These are phyloP conservation scores for Ursus arctos DNA, from an alignment of 2,113 vertebrate genomes.

Conservation along the genomic window DNA sequence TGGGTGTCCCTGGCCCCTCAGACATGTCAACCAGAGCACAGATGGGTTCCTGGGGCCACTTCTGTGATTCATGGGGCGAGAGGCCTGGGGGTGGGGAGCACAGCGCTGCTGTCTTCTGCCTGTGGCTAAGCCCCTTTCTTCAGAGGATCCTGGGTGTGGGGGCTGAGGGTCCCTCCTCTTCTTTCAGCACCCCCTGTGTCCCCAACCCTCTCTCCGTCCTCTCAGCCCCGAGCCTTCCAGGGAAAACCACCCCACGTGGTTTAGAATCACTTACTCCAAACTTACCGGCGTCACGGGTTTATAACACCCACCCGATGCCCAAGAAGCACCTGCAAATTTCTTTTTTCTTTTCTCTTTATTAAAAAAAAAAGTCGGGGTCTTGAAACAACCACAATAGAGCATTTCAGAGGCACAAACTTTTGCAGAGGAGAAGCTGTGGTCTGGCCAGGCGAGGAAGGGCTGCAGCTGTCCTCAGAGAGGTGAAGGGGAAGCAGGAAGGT, in stretches of 20 bases:
- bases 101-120: background rate
- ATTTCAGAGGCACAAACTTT: slow-evolving; percentile 35
- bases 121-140: background rate
- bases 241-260: background rate
- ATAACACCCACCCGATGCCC: background rate
- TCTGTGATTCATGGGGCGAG: background rate
- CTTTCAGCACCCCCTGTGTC: background rate
- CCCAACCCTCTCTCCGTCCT: background rate
- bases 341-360: slow-evolving; percentile 64
- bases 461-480: background rate
- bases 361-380: slow-evolving; percentile 31
- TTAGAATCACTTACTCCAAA: background rate
- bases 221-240: background rate
- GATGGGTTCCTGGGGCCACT: background rate
- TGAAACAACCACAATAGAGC: background rate
- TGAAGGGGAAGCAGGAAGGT: background rate
- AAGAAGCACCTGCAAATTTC: background rate
- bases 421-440: background rate
- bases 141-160: background rate
- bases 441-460: background rate
- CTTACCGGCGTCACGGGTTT: background rate
- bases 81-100: background rate
- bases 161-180: background rate
- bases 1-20: background rate
- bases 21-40: background rate